Base-by-base conservation (phyloP, 1,140 invertebrate species). In the Rhopalosiphum maidis region DNA sequence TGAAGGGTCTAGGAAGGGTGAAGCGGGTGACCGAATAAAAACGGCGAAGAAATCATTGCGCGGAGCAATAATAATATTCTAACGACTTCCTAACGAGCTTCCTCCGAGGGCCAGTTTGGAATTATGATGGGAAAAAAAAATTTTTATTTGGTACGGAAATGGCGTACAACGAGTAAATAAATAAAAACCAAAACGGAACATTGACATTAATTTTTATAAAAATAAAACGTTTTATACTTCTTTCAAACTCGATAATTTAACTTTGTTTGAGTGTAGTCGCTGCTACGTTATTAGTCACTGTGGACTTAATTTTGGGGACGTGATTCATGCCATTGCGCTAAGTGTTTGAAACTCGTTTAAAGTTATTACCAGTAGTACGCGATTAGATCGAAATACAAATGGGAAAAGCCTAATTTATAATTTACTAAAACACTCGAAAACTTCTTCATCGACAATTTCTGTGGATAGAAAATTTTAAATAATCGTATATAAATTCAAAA, bases 51-150 rank as follows among this genome's bases (percentile, higher is more conserved):
- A 93, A 93, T 93, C 35, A 93, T 86, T 93, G 77, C 46, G 82
- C 85, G 18, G n/a, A 54, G 91, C 35, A 93, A 85, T 83, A 93
- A 93, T 93, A 93, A 93, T 93, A 93, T 93, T 93, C 77, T 93
- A 93, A 93, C 91, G 91, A 93, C 91, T 93, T 93, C 91, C 91
- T 93, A 93, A 93, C 91, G 91, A 93, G 91, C 82, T 93, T 93
- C 91, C 91, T 93, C 82, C 22, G 37, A 41, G 48, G 46, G 91
- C 54, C 43, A 18, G 68, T 91, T 82, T 46, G 68, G 41, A 55
- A 54, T 88, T 88, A 88, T n/a, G 30, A 22, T 8, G 87, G n/a
- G 30, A 48, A 88, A 88, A 88, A 51, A 51, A 37, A 51, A 86
- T 35, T 86, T 35, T 86, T 43, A 55, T 37, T 54, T 9, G 23